A percentile compares a stretch with the other conserved stretches of the same genome.
Conservation (phyloP, 2,797 vertebrate genomes). For the Sebastes jordani region DNA sequence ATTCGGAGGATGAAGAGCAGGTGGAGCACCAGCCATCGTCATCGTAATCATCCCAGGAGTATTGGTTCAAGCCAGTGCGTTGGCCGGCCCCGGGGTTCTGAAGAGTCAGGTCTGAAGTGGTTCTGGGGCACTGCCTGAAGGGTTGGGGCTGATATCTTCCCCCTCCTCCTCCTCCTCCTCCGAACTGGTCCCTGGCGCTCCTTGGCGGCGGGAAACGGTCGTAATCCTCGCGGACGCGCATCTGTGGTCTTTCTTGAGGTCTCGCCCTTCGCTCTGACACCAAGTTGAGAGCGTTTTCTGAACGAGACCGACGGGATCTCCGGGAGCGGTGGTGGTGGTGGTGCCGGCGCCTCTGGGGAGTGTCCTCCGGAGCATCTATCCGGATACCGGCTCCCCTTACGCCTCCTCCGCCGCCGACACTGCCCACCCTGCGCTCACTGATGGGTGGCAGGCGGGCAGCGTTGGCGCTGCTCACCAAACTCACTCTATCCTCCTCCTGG, state of each 20-base stretch:
- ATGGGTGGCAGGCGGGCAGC: constrained; percentile 86
- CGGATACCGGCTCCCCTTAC: constrained; percentile 63
- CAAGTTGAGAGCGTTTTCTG: constrained; percentile 95
- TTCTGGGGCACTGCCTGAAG: constrained; percentile 93
- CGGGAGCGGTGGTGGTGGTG: constrained; percentile 88
- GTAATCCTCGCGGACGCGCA: constrained; percentile 90
- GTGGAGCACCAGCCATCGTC: constrained; percentile 97
- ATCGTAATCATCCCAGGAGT: constrained; percentile 88
- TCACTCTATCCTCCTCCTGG: constrained; percentile 86
- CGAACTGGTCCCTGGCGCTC: constrained; percentile 84
- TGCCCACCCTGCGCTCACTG: constrained; percentile 85
- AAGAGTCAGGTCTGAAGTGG: constrained; percentile 94
- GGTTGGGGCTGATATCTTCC: constrained; percentile 83
- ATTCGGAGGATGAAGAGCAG: constrained; percentile 97
- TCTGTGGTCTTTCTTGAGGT: constrained; percentile 87
- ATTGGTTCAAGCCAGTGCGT: constrained; percentile 85
- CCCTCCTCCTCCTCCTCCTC: constrained; percentile 67
- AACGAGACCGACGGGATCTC: constrained; percentile 92
- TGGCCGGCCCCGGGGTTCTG: constrained; percentile 91
- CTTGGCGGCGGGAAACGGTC: constrained; percentile 89
- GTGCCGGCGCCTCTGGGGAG: constrained; percentile 84
- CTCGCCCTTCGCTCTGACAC: constrained; percentile 86
- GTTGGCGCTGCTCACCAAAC: constrained; percentile 85
- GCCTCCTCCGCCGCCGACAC: constrained; percentile 65
- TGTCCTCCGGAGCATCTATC: constrained; percentile 80